Conservation (phyloP, 2,113 vertebrate genomes). For the Silurus asotus region DNA sequence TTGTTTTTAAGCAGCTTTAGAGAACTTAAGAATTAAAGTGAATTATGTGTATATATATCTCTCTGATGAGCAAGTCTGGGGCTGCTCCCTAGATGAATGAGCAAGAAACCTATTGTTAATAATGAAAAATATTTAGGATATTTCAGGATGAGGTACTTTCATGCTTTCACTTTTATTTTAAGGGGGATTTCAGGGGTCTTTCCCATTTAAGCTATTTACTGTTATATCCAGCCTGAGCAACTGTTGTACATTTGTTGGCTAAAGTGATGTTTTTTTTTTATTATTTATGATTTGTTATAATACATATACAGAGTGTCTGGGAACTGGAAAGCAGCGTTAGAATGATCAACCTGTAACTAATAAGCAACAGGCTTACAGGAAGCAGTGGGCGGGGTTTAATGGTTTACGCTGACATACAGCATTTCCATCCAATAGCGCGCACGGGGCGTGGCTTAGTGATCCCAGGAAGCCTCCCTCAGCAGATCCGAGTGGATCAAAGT, state of each 20-base stretch:
- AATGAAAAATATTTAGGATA: background rate
- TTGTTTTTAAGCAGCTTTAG: too few relatives aligned
- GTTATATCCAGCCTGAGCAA: too few relatives aligned
- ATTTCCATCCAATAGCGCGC: background rate
- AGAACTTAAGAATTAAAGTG: too few relatives aligned
- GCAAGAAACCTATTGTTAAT: background rate
- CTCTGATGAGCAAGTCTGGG: too few relatives aligned
- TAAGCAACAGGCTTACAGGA: too few relatives aligned
- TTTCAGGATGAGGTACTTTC: background rate
- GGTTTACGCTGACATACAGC: background rate
- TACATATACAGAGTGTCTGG: background rate
- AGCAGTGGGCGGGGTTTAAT: background rate
- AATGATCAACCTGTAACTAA: background rate
- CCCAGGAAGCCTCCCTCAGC: background rate
- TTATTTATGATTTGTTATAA: background rate
- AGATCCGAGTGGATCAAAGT: constrained; percentile 10
- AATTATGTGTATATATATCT: too few relatives aligned
- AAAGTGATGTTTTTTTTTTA: background rate
- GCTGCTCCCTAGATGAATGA: too few relatives aligned
- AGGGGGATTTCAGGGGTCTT: background rate
- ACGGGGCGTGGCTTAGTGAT: background rate
- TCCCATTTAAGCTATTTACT: background rate
- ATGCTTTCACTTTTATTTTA: background rate
- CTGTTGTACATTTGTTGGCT: background rate
- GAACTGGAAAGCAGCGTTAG: too few relatives aligned